Evolutionary conservation across 2,113 vertebrate species (phyloP).

Genomic region (Sarotherodon lohbergeri): DNA sequence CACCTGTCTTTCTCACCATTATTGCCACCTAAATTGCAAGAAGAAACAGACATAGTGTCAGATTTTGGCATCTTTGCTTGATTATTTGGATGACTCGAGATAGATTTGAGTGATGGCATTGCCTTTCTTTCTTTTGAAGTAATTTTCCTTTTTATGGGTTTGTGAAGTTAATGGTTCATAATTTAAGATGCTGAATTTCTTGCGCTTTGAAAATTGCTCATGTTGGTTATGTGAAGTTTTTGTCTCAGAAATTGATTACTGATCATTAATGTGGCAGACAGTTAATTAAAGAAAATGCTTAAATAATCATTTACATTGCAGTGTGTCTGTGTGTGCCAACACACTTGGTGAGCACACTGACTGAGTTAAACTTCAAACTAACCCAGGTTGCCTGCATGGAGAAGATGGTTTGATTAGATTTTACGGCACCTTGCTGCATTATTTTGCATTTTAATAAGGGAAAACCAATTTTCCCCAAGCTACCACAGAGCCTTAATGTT

Average conservation of each 20-base stretch:
- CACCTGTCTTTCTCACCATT: background rate
- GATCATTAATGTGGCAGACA: background rate
- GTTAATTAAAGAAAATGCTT: background rate
- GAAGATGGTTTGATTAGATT: slow-evolving; percentile 46
- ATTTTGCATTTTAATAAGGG: slow-evolving; percentile 54
- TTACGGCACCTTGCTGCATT: slow-evolving; percentile 46
- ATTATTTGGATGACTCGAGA: background rate
- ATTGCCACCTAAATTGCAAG: background rate
- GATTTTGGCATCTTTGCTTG: background rate
- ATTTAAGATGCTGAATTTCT: slow-evolving; percentile 1
- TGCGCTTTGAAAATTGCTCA: background rate
- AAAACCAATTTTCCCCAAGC: slow-evolving; percentile 28
- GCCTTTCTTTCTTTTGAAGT: background rate
- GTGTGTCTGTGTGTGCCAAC: background rate
- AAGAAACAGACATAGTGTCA: background rate
- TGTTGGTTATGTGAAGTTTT: background rate
- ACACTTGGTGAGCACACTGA: background rate
- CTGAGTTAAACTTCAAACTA: background rate
- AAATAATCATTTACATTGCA: background rate
- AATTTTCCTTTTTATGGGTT: background rate
- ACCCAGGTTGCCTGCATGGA: background rate
- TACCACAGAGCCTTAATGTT: background rate
- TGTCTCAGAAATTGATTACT: slow-evolving; percentile 8
- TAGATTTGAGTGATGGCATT: background rate
- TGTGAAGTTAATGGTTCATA: background rate